These are phyloP conservation scores for Axea sp. DNA, from an alignment of 2,888 invertebrate species.

Conservation along the genomic window DNA sequence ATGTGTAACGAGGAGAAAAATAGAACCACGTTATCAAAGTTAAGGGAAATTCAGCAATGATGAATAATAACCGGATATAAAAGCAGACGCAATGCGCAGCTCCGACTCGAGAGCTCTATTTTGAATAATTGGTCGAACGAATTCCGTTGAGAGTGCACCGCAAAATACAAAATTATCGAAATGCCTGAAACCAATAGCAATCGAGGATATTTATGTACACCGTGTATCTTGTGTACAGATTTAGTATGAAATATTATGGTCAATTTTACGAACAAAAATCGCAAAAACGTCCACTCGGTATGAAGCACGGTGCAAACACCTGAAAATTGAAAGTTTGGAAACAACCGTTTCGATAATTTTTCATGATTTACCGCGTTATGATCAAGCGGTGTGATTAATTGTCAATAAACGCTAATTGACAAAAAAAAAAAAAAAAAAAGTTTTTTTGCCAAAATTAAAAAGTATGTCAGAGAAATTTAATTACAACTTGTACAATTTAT, in stretches of 20 bases:
- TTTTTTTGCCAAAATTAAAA: too few species aligned
- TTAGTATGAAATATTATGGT: slow-evolving; percentile 50
- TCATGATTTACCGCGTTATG: too few species aligned
- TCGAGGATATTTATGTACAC: slow-evolving; percentile 54
- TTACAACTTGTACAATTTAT: too few species aligned
- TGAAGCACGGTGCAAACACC: slow-evolving; percentile 38
- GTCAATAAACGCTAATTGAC: too few species aligned
- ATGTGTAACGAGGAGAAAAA: slow-evolving; percentile 22
- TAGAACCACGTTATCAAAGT: slow-evolving; percentile 43
- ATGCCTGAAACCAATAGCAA: slow-evolving; percentile 52
- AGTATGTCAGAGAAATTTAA: too few species aligned
- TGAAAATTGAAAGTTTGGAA: slow-evolving; percentile 16
- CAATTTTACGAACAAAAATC: slow-evolving; percentile 35
- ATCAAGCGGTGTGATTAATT: too few species aligned
- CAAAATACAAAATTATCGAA: slow-evolving; percentile 53
- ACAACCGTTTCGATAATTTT: slow-evolving; percentile 26
- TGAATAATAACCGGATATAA: slow-evolving; percentile 54
- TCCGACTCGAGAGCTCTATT: slow-evolving; percentile 43
- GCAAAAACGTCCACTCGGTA: slow-evolving; percentile 50
- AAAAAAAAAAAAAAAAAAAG: too few species aligned
- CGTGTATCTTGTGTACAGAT: slow-evolving; percentile 32
- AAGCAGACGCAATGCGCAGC: slow-evolving; percentile 17
- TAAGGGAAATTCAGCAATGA: slow-evolving; percentile 39
- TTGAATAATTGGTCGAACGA: slow-evolving; percentile 47
- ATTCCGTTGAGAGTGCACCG: slow-evolving; percentile 40